These are phyloP conservation scores for Cheilosia pagana DNA, from an alignment of 2,888 invertebrate species.

Conservation along the genomic window DNA sequence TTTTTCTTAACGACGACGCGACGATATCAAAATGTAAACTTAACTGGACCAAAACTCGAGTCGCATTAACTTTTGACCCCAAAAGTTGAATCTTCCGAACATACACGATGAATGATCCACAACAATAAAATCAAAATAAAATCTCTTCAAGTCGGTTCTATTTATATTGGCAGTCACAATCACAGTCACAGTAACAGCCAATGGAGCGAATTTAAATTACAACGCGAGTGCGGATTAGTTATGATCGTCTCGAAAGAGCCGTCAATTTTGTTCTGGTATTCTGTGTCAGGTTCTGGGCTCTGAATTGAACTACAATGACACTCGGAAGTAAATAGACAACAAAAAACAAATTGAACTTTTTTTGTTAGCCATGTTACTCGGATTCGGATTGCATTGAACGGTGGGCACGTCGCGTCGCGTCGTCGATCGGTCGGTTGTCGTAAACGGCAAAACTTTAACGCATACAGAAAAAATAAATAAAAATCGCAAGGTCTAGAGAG, in stretches of 20 bases:
- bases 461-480: conserved; percentile 2
- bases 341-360: conserved; percentile 44
- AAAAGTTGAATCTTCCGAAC: conserved; percentile 22
- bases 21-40: conserved; percentile 6
- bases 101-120: conserved; percentile 20
- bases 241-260: conserved; percentile 28
- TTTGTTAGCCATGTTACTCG: conserved; percentile 27
- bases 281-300: conserved; percentile 27
- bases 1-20: conserved; percentile 10
- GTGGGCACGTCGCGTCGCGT: conserved; percentile 25
- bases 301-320: conserved; percentile 67
- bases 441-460: conserved; percentile 11
- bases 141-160: conserved; percentile 27
- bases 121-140: conserved; percentile 31
- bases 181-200: background rate
- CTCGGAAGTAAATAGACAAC: conserved; percentile 65
- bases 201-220: conserved; percentile 26
- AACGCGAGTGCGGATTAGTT: conserved; percentile 13
- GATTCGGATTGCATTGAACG: conserved; percentile 23
- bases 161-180: background rate
- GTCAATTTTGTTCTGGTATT: conserved; percentile 38
- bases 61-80: conserved; percentile 46
- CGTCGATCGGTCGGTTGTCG: background rate
- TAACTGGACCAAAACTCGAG: conserved; percentile 26
- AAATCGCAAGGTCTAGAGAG: conserved; percentile 43